Evolutionary conservation across 2,113 vertebrate genomes (phyloP).

Genomic region (Marmota flaviventris): DNA sequence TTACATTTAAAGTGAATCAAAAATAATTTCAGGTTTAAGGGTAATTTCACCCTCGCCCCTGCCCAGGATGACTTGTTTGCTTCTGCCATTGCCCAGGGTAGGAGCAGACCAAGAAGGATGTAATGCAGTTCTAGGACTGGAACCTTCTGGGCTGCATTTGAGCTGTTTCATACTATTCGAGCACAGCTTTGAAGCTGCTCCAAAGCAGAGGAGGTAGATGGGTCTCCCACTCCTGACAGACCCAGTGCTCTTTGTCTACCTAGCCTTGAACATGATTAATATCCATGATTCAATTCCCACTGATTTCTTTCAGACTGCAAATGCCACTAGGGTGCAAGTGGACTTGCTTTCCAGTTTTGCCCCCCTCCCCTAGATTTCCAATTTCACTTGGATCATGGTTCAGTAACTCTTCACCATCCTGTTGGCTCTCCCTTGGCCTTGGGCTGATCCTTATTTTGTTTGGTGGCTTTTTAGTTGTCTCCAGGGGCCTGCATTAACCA

Average conservation of each 20-base stretch:
- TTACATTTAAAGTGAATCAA: background rate
- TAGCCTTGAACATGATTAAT: no score
- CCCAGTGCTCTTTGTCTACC: background rate
- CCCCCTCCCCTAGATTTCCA: background rate
- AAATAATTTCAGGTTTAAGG: background rate
- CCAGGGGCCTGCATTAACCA: background rate
- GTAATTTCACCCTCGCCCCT: background rate
- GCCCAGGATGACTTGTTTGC: background rate
- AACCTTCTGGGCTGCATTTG: no score
- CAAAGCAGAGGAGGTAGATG: background rate
- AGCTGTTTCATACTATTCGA: background rate
- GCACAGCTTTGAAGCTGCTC: background rate
- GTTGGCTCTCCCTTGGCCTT: background rate
- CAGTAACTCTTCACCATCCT: background rate
- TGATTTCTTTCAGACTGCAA: background rate
- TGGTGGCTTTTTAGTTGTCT: background rate
- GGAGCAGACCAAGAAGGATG: background rate
- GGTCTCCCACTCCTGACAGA: no score
- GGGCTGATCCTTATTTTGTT: background rate
- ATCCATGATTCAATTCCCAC: fast-evolving
- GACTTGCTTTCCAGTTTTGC: background rate
- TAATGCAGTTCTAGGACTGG: background rate
- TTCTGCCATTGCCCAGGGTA: no score
- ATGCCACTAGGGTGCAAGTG: no score
- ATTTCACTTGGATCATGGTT: background rate